These are phyloP conservation scores for Struthio camelus DNA, from an alignment of 2,113 vertebrate species.

Conservation along the genomic window DNA sequence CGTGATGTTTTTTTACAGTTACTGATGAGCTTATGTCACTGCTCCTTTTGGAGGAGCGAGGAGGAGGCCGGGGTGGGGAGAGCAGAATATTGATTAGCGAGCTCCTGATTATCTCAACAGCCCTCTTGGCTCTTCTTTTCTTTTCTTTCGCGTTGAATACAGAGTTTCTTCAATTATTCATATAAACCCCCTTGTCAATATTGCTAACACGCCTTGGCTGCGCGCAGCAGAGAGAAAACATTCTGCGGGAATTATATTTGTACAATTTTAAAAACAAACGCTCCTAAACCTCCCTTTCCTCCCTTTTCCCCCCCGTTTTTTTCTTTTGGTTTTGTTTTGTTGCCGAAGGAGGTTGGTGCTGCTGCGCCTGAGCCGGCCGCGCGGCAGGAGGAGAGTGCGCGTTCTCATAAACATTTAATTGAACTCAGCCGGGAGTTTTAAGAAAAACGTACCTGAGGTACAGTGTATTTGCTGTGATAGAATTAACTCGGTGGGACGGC, in stretches of 20 bases:
- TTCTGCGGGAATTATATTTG: conserved; percentile 69
- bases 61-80: conserved; percentile 53
- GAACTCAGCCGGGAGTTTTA: conserved; percentile 96
- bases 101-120: conserved; percentile 86
- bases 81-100: conserved; percentile 87
- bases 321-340: conserved; percentile 66
- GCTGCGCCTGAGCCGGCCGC: conserved; percentile 84
- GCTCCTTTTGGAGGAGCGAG: conserved; percentile 76
- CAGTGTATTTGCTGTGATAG: conserved; percentile 70
- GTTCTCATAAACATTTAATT: conserved; percentile 93
- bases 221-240: conserved; percentile 64
- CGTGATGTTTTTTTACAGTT: conserved; percentile 82
- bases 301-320: not conserved
- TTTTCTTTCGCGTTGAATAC: conserved; percentile 80
- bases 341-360: conserved; percentile 91
- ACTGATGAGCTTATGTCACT: conserved; percentile 81
- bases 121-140: conserved; percentile 71
- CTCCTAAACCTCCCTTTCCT: conserved; percentile 36
- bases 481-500: conserved; percentile 66
- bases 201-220: conserved; percentile 71
- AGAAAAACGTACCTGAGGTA: conserved; percentile 96
- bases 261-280: not conserved
- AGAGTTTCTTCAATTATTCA: conserved; percentile 89
- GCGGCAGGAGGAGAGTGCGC: conserved; percentile 83
- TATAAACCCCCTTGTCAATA: conserved; percentile 83